Conservation (phyloP, 2,888 invertebrate genomes). For the Hydropsyche betteni region DNA sequence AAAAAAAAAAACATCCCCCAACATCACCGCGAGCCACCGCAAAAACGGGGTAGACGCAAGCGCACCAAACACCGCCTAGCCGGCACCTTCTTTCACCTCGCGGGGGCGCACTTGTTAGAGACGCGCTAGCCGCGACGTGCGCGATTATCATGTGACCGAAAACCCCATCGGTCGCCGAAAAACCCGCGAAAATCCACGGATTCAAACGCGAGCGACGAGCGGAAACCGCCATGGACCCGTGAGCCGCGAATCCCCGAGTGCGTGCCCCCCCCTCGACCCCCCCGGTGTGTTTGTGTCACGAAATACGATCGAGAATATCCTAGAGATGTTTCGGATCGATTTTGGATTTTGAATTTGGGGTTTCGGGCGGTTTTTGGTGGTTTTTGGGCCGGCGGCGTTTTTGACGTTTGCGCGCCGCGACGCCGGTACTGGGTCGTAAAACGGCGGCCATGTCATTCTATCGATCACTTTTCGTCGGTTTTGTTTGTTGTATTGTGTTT, state of each 20-base stretch:
- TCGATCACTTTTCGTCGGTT: constrained; percentile 3
- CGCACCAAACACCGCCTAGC: constrained; percentile 2
- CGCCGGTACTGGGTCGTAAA: background rate
- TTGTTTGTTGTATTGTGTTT: no score
- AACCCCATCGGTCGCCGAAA: background rate
- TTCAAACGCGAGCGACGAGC: background rate
- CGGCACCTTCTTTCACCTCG: constrained; percentile 26
- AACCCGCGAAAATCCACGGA: background rate
- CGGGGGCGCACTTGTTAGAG: constrained; percentile 39
- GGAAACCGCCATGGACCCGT: constrained; percentile 27
- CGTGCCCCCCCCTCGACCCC: background rate
- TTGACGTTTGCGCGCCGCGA: constrained; percentile 10
- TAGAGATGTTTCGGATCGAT: no score
- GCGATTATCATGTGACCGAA: constrained; percentile 27
- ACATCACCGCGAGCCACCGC: constrained; percentile 1
- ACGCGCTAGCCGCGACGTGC: background rate
- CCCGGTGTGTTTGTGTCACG: no score
- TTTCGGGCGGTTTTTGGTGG: background rate
- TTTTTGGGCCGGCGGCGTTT: background rate
- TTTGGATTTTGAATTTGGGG: background rate
- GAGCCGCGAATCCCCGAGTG: background rate
- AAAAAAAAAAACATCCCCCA: background rate
- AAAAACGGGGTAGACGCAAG: constrained; percentile 25
- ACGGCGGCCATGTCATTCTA: constrained; percentile 21
- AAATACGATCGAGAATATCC: no score